Conservation (phyloP, 2,888 invertebrate species). For the Platycheirus albimanus region DNA sequence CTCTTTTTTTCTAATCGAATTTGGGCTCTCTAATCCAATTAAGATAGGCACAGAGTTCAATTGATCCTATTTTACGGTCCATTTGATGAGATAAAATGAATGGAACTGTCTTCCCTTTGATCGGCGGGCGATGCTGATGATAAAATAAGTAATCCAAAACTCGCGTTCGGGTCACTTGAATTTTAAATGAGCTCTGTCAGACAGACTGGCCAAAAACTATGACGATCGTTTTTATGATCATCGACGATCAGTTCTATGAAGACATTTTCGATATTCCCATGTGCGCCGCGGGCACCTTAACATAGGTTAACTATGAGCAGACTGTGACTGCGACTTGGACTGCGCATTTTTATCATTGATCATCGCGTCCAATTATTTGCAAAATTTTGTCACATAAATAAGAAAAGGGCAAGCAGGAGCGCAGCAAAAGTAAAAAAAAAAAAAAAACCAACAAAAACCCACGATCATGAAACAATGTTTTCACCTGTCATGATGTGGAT, state of each 20-base stretch:
- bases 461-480: conserved; percentile 42
- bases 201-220: conserved; percentile 1
- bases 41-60: conserved; percentile 67
- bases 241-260: conserved; percentile 50
- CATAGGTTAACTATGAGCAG: background rate
- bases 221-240: conserved; percentile 17
- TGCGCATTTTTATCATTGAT: conserved; percentile 65
- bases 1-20: conserved; percentile 35
- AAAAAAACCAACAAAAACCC: background rate
- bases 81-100: conserved; percentile 65
- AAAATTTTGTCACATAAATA: conserved; percentile 83
- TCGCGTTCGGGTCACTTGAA: conserved; percentile 51
- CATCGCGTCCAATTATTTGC: conserved; percentile 81
- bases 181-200: conserved; percentile 54
- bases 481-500: conserved; percentile 60
- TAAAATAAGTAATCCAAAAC: conserved; percentile 20
- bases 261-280: conserved; percentile 38
- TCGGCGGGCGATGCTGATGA: conserved; percentile 14
- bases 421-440: no score
- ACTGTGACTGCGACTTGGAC: no score
- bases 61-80: conserved; percentile 73
- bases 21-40: conserved; percentile 67
- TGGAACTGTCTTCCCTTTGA: conserved; percentile 13
- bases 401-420: conserved; percentile 75
- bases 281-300: background rate